Percentiles rank a stretch among this genome's conserved stretches.
Evolutionary conservation across 2,888 invertebrate genomes (phyloP).

Genomic region (Heliconius ethilla): DNA sequence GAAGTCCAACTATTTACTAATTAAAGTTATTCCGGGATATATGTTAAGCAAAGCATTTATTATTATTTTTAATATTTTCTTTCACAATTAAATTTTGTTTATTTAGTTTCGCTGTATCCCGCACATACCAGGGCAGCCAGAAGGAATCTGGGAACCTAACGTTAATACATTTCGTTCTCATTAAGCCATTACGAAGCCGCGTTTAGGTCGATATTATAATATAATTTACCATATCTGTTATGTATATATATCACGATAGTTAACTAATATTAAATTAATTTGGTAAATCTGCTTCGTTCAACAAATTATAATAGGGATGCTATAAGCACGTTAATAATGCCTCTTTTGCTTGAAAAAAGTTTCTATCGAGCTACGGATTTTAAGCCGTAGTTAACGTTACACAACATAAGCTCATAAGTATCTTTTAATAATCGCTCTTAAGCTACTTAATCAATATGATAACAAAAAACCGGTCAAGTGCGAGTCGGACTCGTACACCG

Average conservation of each 20-base stretch:
- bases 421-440: background rate
- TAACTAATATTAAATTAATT: background rate
- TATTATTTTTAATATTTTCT: background rate
- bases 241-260: background rate
- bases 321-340: background rate
- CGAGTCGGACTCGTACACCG: too few species aligned
- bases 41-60: background rate
- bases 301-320: background rate
- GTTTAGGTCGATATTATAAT: too few species aligned
- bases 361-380: background rate
- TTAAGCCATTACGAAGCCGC: too few species aligned
- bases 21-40: constrained; percentile 2
- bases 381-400: background rate
- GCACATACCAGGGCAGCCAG: background rate
- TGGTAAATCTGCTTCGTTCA: background rate
- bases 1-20: constrained; percentile 28
- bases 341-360: background rate
- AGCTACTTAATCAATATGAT: background rate
- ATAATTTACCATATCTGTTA: too few species aligned
- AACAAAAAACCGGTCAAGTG: background rate
- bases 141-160: background rate
- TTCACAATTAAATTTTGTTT: too few species aligned
- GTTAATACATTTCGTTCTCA: background rate
- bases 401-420: constrained; percentile 8
- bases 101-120: background rate